These are phyloP conservation scores for Lepetodrilus schrolli DNA, from an alignment of 2,888 invertebrate species.

Conservation along the genomic window DNA sequence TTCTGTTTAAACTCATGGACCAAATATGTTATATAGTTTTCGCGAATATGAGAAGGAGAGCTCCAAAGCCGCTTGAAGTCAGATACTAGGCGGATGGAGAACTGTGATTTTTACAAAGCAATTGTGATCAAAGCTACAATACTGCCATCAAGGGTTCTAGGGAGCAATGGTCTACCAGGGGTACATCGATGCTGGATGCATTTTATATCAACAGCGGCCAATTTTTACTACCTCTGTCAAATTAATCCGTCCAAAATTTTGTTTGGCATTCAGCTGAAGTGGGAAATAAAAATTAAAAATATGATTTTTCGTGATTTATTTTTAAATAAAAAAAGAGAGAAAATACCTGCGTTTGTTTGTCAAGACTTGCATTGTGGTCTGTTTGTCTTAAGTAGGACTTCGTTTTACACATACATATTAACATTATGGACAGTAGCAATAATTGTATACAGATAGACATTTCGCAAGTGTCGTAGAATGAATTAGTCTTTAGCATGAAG, in stretches of 20 bases:
- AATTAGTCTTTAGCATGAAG: no score
- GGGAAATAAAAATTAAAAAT: slow-evolving; percentile 20
- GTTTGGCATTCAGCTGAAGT: slow-evolving; percentile 22
- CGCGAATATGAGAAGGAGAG: not conserved
- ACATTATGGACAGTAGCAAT: no score
- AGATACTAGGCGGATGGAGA: not conserved
- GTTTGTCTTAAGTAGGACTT: no score
- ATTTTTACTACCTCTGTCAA: slow-evolving; percentile 22
- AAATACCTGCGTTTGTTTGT: not conserved
- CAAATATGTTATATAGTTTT: not conserved
- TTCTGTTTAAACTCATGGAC: slow-evolving; percentile 19
- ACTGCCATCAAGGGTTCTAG: slow-evolving; percentile 14
- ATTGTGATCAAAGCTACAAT: slow-evolving; percentile 9
- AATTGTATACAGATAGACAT: no score
- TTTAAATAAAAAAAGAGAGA: slow-evolving; percentile 30
- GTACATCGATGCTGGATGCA: slow-evolving; percentile 4
- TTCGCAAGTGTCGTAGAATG: no score
- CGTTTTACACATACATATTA: no score
- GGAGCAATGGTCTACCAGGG: not conserved
- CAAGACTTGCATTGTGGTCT: no score
- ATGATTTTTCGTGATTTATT: slow-evolving; percentile 22
- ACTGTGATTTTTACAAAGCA: slow-evolving; percentile 14
- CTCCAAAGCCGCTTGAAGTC: not conserved
- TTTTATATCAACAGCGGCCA: not conserved
- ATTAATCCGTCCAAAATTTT: slow-evolving; percentile 21